These are phyloP conservation scores for Automeris io DNA, from an alignment of 2,888 invertebrate genomes.

Conservation along the genomic window DNA sequence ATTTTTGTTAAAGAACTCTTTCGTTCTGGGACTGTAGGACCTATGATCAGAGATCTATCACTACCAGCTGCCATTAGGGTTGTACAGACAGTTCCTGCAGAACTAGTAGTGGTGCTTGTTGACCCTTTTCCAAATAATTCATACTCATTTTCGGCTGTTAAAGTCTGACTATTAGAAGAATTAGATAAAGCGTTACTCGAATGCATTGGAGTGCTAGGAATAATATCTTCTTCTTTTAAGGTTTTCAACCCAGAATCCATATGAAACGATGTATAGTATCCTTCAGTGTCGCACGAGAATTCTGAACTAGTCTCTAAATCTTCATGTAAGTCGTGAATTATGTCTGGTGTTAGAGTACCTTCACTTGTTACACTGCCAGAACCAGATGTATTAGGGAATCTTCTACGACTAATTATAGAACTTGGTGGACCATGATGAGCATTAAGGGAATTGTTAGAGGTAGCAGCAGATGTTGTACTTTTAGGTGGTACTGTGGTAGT, in stretches of 20 bases:
- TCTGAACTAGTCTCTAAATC: conserved; percentile 93
- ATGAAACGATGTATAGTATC: conserved; percentile 98
- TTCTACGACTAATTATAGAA: conserved; percentile 81
- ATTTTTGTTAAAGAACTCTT: conserved; percentile 84
- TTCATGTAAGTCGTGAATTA: conserved; percentile 86
- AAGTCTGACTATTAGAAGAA: conserved; percentile 82
- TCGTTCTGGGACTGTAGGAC: conserved; percentile 89
- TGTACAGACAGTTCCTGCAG: conserved; percentile 93
- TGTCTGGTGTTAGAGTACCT: conserved; percentile 89
- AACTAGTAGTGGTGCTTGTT: conserved; percentile 93
- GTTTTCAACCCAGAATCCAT: conserved; percentile 95
- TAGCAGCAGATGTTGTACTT: conserved; percentile 81
- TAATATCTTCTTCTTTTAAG: conserved; percentile 81
- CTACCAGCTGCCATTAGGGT: conserved; percentile 84
- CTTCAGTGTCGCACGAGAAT: conserved; percentile 97
- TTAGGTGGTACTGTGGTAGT: conserved; percentile 82
- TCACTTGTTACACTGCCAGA: conserved; percentile 91
- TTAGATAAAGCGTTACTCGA: conserved; percentile 82
- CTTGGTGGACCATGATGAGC: conserved; percentile 80
- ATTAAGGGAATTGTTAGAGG: conserved; percentile 83
- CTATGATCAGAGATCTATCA: conserved; percentile 78
- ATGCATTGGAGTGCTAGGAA: conserved; percentile 83
- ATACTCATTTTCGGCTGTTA: conserved; percentile 91
- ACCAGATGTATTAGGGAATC: conserved; percentile 84
- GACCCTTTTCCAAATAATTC: conserved; percentile 94